Percentiles rank a stretch among this genome's conserved stretches.
phyloP scores from a whole-genome alignment of 2,113 vertebrate species.

The Sylvietta virens region DNA sequence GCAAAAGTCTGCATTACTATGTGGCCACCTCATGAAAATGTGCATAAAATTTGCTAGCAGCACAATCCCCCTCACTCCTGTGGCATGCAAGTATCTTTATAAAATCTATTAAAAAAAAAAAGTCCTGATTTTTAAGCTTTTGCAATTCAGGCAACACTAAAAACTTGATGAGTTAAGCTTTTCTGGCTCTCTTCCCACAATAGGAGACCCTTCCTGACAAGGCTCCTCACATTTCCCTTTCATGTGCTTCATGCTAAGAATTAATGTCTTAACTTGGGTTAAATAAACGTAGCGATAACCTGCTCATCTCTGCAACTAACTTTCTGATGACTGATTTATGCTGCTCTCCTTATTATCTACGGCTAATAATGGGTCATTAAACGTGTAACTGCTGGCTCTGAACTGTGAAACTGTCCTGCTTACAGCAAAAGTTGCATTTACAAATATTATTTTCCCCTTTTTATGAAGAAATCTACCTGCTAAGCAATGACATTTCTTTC shows the following conservation, averaged over 20 bases:
- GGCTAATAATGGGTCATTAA: slow-evolving; percentile 52
- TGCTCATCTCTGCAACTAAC: slow-evolving; percentile 44
- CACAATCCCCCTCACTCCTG: background rate
- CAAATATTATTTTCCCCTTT: background rate
- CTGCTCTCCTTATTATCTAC: background rate
- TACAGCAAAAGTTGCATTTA: slow-evolving; percentile 18
- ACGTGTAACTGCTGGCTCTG: slow-evolving; percentile 20
- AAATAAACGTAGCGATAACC: slow-evolving; percentile 63
- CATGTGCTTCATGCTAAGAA: slow-evolving; percentile 51
- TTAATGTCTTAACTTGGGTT: slow-evolving; percentile 63
- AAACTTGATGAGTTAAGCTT: slow-evolving; percentile 44
- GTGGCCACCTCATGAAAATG: background rate
- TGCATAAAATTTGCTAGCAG: background rate
- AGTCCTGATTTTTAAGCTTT: slow-evolving; percentile 20
- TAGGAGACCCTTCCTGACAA: slow-evolving; percentile 51
- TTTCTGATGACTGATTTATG: slow-evolving; percentile 1
- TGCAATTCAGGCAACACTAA: background rate
- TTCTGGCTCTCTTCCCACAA: slow-evolving; percentile 40
- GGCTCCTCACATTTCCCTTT: slow-evolving; percentile 50
- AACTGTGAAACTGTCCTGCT: slow-evolving; percentile 30
- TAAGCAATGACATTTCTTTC: background rate
- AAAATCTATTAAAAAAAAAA: background rate
- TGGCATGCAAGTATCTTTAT: background rate
- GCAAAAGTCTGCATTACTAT: background rate
- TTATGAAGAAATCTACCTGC: background rate